A percentile compares a stretch with the other conserved stretches of the same genome.
Evolutionary conservation across 2,797 vertebrate genomes (phyloP).

Genomic region (Natrix natrix): DNA sequence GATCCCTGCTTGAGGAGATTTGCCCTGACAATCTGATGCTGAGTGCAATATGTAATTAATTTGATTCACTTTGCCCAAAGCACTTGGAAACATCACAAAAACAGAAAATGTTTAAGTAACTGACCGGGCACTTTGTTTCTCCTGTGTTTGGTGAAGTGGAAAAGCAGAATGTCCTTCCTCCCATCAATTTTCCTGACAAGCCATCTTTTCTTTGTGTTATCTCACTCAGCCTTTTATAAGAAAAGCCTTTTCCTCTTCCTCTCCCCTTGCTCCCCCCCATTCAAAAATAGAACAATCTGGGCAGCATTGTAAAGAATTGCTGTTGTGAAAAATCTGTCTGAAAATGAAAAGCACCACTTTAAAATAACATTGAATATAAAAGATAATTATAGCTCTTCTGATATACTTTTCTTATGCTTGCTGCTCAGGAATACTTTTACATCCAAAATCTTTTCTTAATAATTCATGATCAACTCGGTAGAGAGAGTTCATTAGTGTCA

Average conservation of each 20-base stretch:
- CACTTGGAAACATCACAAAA: constrained; percentile 12
- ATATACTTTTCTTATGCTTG: neutral
- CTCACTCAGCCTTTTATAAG: constrained; percentile 63
- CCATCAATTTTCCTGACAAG: constrained; percentile 64
- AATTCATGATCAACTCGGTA: constrained; percentile 27
- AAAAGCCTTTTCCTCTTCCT: constrained; percentile 33
- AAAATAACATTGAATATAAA: constrained; percentile 30
- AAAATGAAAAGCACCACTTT: constrained; percentile 47
- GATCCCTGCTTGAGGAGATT: constrained; percentile 20
- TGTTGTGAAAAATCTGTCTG: constrained; percentile 49
- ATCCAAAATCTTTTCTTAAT: constrained; percentile 6
- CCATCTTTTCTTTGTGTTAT: constrained; percentile 58
- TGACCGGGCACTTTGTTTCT: constrained; percentile 46
- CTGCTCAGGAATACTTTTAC: neutral
- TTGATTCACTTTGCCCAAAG: constrained; percentile 44
- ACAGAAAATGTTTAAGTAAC: constrained; percentile 48
- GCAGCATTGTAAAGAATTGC: constrained; percentile 46
- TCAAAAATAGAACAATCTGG: neutral
- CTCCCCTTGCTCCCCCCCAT: neutral
- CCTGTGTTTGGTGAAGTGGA: constrained; percentile 33
- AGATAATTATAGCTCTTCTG: constrained; percentile 15
- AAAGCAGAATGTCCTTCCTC: constrained; percentile 43
- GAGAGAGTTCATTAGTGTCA: neutral
- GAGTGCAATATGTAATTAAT: constrained; percentile 27
- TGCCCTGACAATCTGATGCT: neutral